These are phyloP conservation scores for Eutrigla gurnardus DNA, from an alignment of 2,797 vertebrate genomes.

Conservation along the genomic window DNA sequence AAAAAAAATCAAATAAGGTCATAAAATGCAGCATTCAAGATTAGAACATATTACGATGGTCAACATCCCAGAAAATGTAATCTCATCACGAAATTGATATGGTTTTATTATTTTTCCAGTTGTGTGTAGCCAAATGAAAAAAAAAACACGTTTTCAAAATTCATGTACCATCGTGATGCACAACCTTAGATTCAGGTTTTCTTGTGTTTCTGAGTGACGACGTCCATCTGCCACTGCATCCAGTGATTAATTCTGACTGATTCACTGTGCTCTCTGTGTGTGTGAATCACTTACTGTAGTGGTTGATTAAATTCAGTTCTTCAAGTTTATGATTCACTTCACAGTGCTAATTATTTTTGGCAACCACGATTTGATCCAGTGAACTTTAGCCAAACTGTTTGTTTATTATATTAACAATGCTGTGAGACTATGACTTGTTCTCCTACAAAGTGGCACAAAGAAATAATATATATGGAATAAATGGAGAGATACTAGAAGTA, in stretches of 20 bases:
- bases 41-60: not conserved
- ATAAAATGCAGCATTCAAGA: not conserved
- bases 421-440: not conserved
- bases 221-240: not conserved
- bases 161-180: not conserved
- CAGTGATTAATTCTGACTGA: conserved; percentile 9
- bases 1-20: not conserved
- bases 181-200: not conserved
- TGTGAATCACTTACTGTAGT: conserved; percentile 44
- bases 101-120: not conserved
- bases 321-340: conserved; percentile 41
- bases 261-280: conserved; percentile 1
- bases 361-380: conserved; percentile 24
- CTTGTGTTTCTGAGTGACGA: not conserved
- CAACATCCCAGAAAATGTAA: not conserved
- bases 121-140: not conserved
- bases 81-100: not conserved
- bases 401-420: not conserved
- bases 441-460: not conserved
- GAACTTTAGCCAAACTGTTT: conserved; percentile 5
- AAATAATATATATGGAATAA: not conserved
- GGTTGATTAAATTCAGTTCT: conserved; percentile 25
- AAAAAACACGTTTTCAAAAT: not conserved
- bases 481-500: not conserved
- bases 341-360: conserved; percentile 29